Conservation (phyloP, 2,113 vertebrate species). For the Rhabdomys dilectus region DNA sequence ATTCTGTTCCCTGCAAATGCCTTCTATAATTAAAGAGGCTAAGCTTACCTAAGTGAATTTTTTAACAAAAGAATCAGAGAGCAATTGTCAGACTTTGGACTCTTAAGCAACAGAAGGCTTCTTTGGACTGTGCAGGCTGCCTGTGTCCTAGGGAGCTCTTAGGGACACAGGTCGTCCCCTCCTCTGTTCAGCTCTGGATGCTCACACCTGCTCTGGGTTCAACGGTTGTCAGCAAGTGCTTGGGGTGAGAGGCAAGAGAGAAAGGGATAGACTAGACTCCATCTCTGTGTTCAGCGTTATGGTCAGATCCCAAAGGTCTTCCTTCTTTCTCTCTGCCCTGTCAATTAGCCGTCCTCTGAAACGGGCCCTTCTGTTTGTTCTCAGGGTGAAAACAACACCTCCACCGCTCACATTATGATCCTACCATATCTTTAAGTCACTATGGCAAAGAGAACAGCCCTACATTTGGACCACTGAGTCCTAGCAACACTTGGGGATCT, state of each 20-base stretch:
- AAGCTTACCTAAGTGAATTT: slow-evolving; percentile 54
- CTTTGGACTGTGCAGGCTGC: neutral
- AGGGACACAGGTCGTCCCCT: neutral
- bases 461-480: neutral
- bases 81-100: slow-evolving; percentile 33
- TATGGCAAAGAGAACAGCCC: neutral
- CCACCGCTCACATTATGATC: neutral
- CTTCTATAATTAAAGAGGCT: slow-evolving; percentile 29
- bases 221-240: neutral
- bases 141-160: neutral
- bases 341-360: neutral
- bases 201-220: neutral
- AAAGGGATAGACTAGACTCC: neutral
- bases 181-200: neutral
- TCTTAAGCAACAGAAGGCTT: slow-evolving; percentile 1
- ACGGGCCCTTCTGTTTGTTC: neutral
- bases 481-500: neutral
- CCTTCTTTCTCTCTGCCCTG: neutral
- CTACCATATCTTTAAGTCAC: neutral
- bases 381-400: neutral
- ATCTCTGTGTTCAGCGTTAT: neutral
- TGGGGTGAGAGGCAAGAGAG: neutral
- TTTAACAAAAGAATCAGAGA: slow-evolving; percentile 5
- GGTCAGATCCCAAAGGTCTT: neutral
- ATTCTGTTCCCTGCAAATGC: slow-evolving; percentile 30